These are phyloP conservation scores for Myopa testacea DNA, from an alignment of 2,888 invertebrate species.

Conservation along the genomic window DNA sequence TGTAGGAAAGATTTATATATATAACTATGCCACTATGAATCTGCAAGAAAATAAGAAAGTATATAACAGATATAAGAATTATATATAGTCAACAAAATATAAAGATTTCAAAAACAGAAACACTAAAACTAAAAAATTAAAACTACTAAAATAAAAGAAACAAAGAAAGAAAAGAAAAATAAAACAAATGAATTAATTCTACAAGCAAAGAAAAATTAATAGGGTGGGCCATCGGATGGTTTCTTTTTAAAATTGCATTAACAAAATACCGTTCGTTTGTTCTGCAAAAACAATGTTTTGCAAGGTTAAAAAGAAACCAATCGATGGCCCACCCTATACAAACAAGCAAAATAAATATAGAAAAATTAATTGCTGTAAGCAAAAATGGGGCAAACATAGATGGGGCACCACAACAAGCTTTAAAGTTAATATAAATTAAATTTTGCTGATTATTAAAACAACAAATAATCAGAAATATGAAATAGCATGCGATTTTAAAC, in stretches of 20 bases:
- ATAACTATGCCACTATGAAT: slow-evolving; percentile 56
- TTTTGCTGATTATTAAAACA: not conserved
- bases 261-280: no score
- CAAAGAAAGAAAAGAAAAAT: not conserved
- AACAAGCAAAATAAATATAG: no score
- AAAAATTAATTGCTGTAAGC: no score
- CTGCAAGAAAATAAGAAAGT: slow-evolving; percentile 54
- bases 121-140: slow-evolving; percentile 24
- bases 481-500: no score
- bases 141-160: slow-evolving; percentile 18
- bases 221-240: no score
- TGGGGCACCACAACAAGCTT: no score
- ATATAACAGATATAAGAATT: slow-evolving; percentile 49
- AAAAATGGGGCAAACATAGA: no score
- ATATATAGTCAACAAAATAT: slow-evolving; percentile 42
- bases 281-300: no score
- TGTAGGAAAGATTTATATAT: slow-evolving; percentile 50
- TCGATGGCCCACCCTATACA: no score
- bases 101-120: slow-evolving; percentile 24
- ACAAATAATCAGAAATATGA: not conserved
- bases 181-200: not conserved
- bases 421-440: no score
- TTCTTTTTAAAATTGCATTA: no score
- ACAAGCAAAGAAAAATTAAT: slow-evolving; percentile 14
- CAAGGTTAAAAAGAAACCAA: no score